These are phyloP conservation scores for Agonopterix heracliana DNA, from an alignment of 2,888 invertebrate genomes.

Conservation along the genomic window DNA sequence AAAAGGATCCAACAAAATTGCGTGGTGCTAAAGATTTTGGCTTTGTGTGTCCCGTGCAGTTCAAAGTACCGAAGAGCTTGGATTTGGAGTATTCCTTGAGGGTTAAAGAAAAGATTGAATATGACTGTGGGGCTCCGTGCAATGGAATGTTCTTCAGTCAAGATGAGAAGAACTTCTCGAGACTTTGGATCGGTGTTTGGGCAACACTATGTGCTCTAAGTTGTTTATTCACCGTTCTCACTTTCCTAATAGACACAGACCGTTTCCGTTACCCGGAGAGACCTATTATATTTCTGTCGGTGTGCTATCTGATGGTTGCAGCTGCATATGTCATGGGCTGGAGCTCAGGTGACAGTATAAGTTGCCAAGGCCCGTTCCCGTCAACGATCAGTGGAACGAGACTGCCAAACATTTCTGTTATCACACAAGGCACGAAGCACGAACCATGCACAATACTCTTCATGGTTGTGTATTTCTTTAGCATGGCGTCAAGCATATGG, in stretches of 20 bases:
- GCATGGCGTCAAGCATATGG: slow-evolving; percentile 98
- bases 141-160: slow-evolving; percentile 93
- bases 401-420: slow-evolving; percentile 86
- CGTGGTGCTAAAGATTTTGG: slow-evolving; percentile 82
- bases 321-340: slow-evolving; percentile 93
- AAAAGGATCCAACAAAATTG: slow-evolving; percentile 66
- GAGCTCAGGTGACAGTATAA: slow-evolving; percentile 86
- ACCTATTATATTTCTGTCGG: slow-evolving; percentile 96
- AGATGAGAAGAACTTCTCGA: slow-evolving; percentile 87
- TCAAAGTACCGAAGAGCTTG: slow-evolving; percentile 86
- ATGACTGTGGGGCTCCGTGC: slow-evolving; percentile 93
- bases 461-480: slow-evolving; percentile 97
- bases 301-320: slow-evolving; percentile 97
- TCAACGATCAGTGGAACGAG: slow-evolving; percentile 82
- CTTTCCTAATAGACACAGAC: slow-evolving; percentile 95
- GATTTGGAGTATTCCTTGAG: slow-evolving; percentile 90
- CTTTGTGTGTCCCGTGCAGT: slow-evolving; percentile 91
- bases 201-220: slow-evolving; percentile 92
- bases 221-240: slow-evolving; percentile 93
- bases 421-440: slow-evolving; percentile 91
- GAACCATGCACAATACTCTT: slow-evolving; percentile 94
- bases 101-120: slow-evolving; percentile 84
- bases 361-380: slow-evolving; percentile 88
- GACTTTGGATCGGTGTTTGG: slow-evolving; percentile 96
- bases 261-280: slow-evolving; percentile 98